Evolutionary conservation across 2,888 invertebrate species (phyloP), one percentile per base, ranked within the genome.

Genomic region (Ceratothoa steindachneri): DNA sequence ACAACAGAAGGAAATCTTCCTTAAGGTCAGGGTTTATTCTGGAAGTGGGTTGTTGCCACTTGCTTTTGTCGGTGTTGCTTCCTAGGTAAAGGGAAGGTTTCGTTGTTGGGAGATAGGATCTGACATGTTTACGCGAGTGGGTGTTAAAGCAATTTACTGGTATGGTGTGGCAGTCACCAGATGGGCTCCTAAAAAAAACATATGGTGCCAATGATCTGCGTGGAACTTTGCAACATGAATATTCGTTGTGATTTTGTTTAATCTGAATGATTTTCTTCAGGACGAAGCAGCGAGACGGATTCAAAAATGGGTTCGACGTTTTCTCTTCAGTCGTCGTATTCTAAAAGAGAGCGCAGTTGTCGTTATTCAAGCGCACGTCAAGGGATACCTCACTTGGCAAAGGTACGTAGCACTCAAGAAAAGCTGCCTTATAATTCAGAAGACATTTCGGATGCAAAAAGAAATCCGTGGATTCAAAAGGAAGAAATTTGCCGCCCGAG

Each of bases 401-500:
- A 41, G 19, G 68, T n/a, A n/a, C 22, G 9, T 7, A 9, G 24
- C 30, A 22, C 1, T 41, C 27, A 27, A 9, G 27, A 1, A 1
- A 27, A 4, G 2, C 1, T 7, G 52, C 24, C 0, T 1, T 27
- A 19, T 2, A 3, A 1, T 15, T 0, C 3, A 2, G 22, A 4
- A 9, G 2, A 29, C 24, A 15, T 1, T 3, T 12, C 7, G 30
- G 9, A 51, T 73, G n/a, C 29, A 67, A n/a, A 22, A 9, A 9
- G 52, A 65, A 28, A 69, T 70, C 9, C 29, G 12, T 9, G 30
- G 71, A 31, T 81, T 75, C 65, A 15, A 72, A 29, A 51, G 51
- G 24, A 71, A 71, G 31, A 77, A 75, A 30, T 15, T 65, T 29
- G 81, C 83, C 19, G 80, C 81, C 9, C 72, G 66, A 30, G 80